Evolutionary conservation across 23 tunicate genomes (phyloP), one percentile per base, ranked within the genome.

Genomic region (Styela clava): DNA sequence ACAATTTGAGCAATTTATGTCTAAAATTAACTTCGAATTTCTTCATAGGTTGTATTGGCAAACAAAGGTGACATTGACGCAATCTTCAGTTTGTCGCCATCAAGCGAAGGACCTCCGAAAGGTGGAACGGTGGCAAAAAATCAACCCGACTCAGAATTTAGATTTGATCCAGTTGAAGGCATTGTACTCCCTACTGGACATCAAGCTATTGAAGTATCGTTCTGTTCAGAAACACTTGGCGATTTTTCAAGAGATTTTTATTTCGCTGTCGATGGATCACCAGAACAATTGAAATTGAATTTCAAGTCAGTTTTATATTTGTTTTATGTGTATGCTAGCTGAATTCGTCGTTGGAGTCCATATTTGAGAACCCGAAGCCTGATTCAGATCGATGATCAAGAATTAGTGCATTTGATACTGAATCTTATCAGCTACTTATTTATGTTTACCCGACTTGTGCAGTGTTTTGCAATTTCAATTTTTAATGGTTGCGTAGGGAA

Each of bases 21-120:
- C n/a, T n/a, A n/a, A n/a, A n/a, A n/a, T n/a, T n/a, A n/a, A n/a
- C n/a, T n/a, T n/a, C n/a, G n/a, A n/a, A n/a, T n/a, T n/a, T n/a
- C n/a, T 24, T 76, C n/a, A 22, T 26, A 93, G 98, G 81, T 89
- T 33, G 85, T 95, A 5, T 32, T 95, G 16, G 64, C 82, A 64
- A 95, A 95, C 86, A 86, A 86, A 83, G 96, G 99, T 5, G 96
- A 95, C 61, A 95, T 95, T 64, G 99, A 95, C 68, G 95, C 91
- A 35, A 89, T 86, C 31, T 89, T 95, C 83, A 85, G 87, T 61
- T 83, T 93, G 33, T 84, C 83, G 18, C 89, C 89, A n/a, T 69
- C 81, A 27, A 37, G 63, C 29, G 83, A 74, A 64, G 63, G 78
- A 16, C 35, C 82, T 27, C 81, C 81, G 0, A 76, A 44, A 27